Base-by-base conservation (phyloP, 2,113 vertebrate species). In the Serilophus lunatus region DNA sequence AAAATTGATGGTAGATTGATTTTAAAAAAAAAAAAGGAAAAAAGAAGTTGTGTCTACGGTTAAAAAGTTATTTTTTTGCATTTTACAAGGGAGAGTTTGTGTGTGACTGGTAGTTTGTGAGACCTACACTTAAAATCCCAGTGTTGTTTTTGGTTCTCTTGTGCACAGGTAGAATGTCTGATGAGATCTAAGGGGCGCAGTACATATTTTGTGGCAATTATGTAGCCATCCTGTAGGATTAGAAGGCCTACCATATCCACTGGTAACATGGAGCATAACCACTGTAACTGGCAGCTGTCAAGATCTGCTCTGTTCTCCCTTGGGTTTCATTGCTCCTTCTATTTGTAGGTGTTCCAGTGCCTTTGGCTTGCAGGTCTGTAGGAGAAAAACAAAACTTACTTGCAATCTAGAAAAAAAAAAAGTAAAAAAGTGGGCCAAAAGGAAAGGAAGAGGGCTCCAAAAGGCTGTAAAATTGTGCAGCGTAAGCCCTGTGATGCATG, bases 401-500 rank as follows among this genome's bases (percentile, higher is more conserved):
- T 97, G 89, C 95, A 96, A 95, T 98, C 95, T 93, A 72, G 18
- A 4, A 18, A 51, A 53, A 44, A 63, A 61, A 80, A 91, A 60
- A 77, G 89, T 86, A 19, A 87, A 81, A 63, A 82, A 82, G 44
- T 53, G 88, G 95, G 90, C 85, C 66, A 82, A 75, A 88, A 87
- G 66, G 90, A 96, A 94, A 94, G 91, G 81, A 95, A 95, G 74
- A 74, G 96, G 95, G 63, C 97, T 98, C 97, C 96, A 97, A 98
- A 98, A 98, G 97, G 96, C 98, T 98, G 97, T 98, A 96, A 97
- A 98, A 98, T 97, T 97, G 98, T 98, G 66, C 98, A 96, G 97
- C 97, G 13, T 97, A 97, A 97, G 97, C 95, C 97, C 90, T 97
- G 95, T 97, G 97, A 97, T 97, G 93, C 98, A 97, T 97, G 98